These are phyloP conservation scores for Amphimedon queenslandica DNA, from an alignment of 37 sponge, comb jelly and placozoan genomes.

Conservation along the genomic window DNA sequence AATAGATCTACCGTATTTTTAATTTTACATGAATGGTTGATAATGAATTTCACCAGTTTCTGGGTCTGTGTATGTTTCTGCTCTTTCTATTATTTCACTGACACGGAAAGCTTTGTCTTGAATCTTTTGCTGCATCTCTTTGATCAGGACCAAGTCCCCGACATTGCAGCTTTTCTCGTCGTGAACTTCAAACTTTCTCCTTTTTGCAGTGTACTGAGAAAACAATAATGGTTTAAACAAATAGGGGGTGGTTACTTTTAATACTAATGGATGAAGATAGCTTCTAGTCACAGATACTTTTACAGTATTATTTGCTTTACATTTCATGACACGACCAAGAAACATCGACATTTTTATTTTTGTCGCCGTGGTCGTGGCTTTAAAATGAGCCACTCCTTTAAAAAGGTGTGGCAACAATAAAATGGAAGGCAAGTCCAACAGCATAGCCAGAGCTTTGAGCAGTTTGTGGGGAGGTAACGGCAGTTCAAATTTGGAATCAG, in stretches of 20 bases:
- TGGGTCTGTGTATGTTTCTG: slow-evolving; percentile 34
- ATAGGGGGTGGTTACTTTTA: slow-evolving; percentile 52
- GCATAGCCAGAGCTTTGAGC: slow-evolving; percentile 13
- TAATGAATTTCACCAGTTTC: slow-evolving; percentile 4
- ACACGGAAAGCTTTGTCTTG: slow-evolving; percentile 68
- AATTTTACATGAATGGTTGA: not conserved
- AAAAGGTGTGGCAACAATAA: too few species aligned
- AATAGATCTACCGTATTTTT: not conserved
- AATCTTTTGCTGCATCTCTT: slow-evolving; percentile 55
- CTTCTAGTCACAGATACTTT: slow-evolving; percentile 71
- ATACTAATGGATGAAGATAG: slow-evolving; percentile 66
- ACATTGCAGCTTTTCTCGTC: slow-evolving; percentile 67
- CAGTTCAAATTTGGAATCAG: too few species aligned
- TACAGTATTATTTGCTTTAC: slow-evolving; percentile 80
- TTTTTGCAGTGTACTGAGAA: not conserved
- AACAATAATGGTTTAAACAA: not conserved
- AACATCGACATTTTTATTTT: slow-evolving; percentile 56
- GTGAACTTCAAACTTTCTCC: slow-evolving; percentile 70
- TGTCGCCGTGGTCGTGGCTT: not conserved
- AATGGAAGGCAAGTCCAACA: not conserved
- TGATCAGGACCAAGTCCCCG: slow-evolving; percentile 77
- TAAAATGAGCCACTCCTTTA: not conserved
- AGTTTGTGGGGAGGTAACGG: slow-evolving; percentile 13
- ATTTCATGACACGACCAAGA: slow-evolving; percentile 68
- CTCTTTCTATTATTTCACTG: slow-evolving; percentile 59